phyloP scores from a whole-genome alignment of 2,113 vertebrate genomes.

The Marmota monax region DNA sequence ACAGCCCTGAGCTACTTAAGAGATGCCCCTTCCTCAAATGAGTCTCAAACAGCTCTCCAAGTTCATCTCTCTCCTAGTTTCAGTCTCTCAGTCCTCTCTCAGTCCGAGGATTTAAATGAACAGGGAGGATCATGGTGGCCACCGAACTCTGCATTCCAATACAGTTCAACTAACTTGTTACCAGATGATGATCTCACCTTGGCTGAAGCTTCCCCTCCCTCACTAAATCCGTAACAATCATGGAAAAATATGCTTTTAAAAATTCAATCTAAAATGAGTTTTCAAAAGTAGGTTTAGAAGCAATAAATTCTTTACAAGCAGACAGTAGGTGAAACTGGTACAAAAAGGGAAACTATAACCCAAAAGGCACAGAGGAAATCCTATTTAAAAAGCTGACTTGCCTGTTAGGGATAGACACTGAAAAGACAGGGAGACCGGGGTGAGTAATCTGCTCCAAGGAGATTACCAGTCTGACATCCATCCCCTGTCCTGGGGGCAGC shows the following conservation, averaged over 20 bases:
- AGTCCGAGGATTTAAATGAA: constrained; percentile 55
- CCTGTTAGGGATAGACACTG: neutral
- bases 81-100: constrained; percentile 69
- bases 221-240: neutral
- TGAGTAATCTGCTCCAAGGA: neutral
- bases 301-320: constrained; percentile 40
- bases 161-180: constrained; percentile 51
- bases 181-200: neutral
- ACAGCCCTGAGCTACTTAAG: constrained; percentile 85
- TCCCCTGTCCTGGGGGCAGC: neutral
- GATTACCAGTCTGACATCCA: neutral
- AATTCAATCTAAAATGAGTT: constrained; percentile 1
- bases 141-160: constrained; percentile 35
- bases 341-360: neutral
- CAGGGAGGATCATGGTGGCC: neutral
- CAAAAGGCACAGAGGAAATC: neutral
- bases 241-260: neutral
- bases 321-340: neutral
- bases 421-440: neutral
- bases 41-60: constrained; percentile 73
- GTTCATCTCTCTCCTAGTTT: constrained; percentile 41
- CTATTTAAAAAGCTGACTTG: neutral
- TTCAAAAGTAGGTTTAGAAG: neutral
- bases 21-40: constrained; percentile 80
- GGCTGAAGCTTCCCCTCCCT: neutral